These are phyloP conservation scores for Helicorthomorpha holstii DNA, from an alignment of 1,140 invertebrate species.

Conservation along the genomic window DNA sequence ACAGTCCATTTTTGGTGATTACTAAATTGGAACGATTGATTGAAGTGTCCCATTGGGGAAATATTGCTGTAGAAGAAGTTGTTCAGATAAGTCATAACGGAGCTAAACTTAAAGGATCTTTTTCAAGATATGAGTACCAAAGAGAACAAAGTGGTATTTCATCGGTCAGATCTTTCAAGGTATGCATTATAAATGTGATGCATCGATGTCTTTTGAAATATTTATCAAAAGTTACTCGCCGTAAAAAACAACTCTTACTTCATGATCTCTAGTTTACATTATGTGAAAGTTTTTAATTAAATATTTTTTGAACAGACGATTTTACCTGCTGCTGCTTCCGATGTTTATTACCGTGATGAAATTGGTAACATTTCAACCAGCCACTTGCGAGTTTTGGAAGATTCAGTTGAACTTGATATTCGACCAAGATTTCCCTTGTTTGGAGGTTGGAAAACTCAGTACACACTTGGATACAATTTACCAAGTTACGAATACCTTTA, in stretches of 20 bases:
- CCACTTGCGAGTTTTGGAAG: slow-evolving; percentile 65
- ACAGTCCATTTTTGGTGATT: slow-evolving; percentile 84
- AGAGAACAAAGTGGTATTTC: slow-evolving; percentile 67
- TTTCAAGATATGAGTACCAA: slow-evolving; percentile 89
- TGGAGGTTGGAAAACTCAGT: slow-evolving; percentile 97
- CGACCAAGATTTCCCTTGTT: slow-evolving; percentile 92
- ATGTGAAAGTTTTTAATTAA: not conserved
- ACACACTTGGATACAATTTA: slow-evolving; percentile 91
- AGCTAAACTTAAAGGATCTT: slow-evolving; percentile 81
- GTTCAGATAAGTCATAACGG: slow-evolving; percentile 84
- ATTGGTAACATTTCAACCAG: slow-evolving; percentile 99
- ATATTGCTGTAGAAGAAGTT: slow-evolving; percentile 90
- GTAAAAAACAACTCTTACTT: slow-evolving; percentile 5
- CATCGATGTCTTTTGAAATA: slow-evolving; percentile 6
- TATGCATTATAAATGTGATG: slow-evolving; percentile 13
- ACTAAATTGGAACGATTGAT: slow-evolving; percentile 67
- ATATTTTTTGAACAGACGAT: slow-evolving; percentile 40
- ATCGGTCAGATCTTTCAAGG: slow-evolving; percentile 78
- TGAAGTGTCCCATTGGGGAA: slow-evolving; percentile 98
- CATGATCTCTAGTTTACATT: not conserved
- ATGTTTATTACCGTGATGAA: slow-evolving; percentile 90
- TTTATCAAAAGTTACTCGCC: no score
- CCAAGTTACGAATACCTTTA: slow-evolving; percentile 92
- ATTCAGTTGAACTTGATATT: slow-evolving; percentile 86
- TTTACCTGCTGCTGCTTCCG: slow-evolving; percentile 70